A percentile compares a stretch with the other conserved stretches of the same genome.
These are phyloP conservation scores for Monopterus albus DNA, from an alignment of 2,113 vertebrate species.

Conservation along the genomic window DNA sequence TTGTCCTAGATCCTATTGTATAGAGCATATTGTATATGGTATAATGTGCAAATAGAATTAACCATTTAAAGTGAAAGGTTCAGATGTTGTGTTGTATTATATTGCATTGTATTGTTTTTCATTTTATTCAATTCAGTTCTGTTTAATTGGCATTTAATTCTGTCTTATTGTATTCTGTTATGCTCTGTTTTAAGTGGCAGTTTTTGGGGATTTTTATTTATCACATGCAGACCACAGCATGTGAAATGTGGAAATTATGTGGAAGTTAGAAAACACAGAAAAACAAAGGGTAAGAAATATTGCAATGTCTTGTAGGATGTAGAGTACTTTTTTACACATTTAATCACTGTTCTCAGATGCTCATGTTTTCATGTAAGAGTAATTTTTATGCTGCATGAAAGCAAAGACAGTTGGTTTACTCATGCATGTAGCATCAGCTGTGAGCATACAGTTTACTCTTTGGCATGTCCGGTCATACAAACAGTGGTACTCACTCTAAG, in stretches of 20 bases:
- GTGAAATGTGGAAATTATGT: no score
- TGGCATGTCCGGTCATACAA: slow-evolving; percentile 28
- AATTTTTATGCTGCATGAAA: background rate
- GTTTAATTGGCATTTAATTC: background rate
- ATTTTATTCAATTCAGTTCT: background rate
- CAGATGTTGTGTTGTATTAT: background rate
- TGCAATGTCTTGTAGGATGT: background rate
- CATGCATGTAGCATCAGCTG: slow-evolving; percentile 19
- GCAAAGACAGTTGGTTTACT: background rate
- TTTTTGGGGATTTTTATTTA: no score
- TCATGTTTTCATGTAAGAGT: background rate
- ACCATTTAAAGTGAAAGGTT: background rate
- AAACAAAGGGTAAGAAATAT: background rate
- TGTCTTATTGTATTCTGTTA: background rate
- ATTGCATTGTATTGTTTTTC: background rate
- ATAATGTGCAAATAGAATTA: slow-evolving; percentile 61
- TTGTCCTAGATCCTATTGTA: slow-evolving; percentile 53
- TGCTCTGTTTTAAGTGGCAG: background rate
- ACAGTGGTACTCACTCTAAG: no score
- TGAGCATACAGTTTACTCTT: slow-evolving; percentile 21
- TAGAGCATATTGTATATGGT: slow-evolving; percentile 18
- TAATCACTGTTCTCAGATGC: background rate
- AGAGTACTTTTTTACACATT: background rate
- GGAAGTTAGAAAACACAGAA: no score
- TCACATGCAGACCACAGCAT: no score